Evolutionary conservation across 2,888 invertebrate genomes (phyloP).

Genomic region (Amphipyra berbera): DNA sequence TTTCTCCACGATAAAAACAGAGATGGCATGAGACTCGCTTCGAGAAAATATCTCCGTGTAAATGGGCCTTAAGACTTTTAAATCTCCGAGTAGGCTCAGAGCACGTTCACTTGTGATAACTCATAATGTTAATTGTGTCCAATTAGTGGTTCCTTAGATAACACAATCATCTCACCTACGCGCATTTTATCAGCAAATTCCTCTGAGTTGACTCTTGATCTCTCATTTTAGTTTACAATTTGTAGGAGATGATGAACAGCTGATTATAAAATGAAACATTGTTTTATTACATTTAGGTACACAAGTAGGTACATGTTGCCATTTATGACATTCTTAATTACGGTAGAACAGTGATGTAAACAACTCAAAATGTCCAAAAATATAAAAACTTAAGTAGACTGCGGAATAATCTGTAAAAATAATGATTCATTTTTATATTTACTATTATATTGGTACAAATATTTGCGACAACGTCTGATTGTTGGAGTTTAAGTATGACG

Average conservation of each 20-base stretch:
- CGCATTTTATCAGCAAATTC: background rate
- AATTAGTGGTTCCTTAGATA: slow-evolving; percentile 7
- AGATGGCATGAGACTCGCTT: too few species aligned
- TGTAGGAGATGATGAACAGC: background rate
- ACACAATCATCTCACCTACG: background rate
- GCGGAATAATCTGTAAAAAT: too few species aligned
- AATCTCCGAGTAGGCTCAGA: too few species aligned
- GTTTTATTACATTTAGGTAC: too few species aligned
- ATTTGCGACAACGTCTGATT: slow-evolving; percentile 9
- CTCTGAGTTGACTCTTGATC: slow-evolving; percentile 24
- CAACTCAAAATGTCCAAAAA: slow-evolving; percentile 27
- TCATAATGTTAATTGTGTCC: slow-evolving; percentile 3
- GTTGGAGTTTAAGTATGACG: slow-evolving; percentile 10
- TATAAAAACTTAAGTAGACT: background rate
- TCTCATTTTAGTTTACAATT: background rate
- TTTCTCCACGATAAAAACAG: too few species aligned
- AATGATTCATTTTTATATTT: too few species aligned
- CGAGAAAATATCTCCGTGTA: too few species aligned
- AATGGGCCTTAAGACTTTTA: too few species aligned
- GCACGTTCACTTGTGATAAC: slow-evolving; percentile 1
- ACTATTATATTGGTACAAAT: slow-evolving; percentile 7
- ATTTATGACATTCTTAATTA: too few species aligned
- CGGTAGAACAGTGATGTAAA: slow-evolving; percentile 3
- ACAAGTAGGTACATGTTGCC: too few species aligned
- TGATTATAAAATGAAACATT: background rate